Percentiles rank a stretch among this genome's conserved stretches.
phyloP scores from a whole-genome alignment of 2,797 vertebrate genomes.

The Anableps anableps region DNA sequence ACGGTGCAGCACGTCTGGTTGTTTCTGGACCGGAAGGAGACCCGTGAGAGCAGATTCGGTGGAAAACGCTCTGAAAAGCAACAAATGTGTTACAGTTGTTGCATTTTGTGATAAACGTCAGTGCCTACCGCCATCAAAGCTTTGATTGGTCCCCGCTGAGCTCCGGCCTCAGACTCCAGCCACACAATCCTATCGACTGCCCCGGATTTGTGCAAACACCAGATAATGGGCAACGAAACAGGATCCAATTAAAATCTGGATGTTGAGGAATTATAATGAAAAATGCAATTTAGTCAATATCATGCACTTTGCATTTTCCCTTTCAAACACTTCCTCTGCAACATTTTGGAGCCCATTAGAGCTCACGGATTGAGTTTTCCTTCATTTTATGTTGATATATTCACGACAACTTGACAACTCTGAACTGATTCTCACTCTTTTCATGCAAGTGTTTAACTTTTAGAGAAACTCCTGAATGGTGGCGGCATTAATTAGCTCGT shows the following conservation, averaged over 20 bases:
- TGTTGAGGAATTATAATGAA: slow-evolving; percentile 25
- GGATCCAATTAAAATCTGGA: slow-evolving; percentile 41
- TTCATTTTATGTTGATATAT: slow-evolving; percentile 39
- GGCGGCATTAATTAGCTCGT: slow-evolving; percentile 43
- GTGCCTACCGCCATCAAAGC: slow-evolving; percentile 58
- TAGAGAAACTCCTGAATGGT: slow-evolving; percentile 30
- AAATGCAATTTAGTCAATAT: slow-evolving; percentile 12
- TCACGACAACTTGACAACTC: slow-evolving; percentile 51
- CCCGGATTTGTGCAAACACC: slow-evolving; percentile 52
- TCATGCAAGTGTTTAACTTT: slow-evolving; percentile 47
- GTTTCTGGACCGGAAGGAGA: slow-evolving; percentile 42
- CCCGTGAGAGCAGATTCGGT: slow-evolving; percentile 28
- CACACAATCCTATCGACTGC: slow-evolving; percentile 49
- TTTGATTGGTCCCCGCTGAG: slow-evolving; percentile 53
- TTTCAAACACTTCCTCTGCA: slow-evolving; percentile 19
- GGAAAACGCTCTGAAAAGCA: slow-evolving; percentile 30
- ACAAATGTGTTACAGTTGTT: slow-evolving; percentile 23
- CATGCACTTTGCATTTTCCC: slow-evolving; percentile 28
- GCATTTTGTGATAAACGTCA: slow-evolving; percentile 47
- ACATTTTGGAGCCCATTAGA: slow-evolving; percentile 16
- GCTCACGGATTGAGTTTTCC: slow-evolving; percentile 39
- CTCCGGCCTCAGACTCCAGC: slow-evolving; percentile 41
- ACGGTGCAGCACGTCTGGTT: slow-evolving; percentile 48
- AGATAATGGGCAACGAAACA: slow-evolving; percentile 55
- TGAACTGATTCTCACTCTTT: slow-evolving; percentile 42